Evolutionary conservation across 2,113 vertebrate species (phyloP), one percentile per base, ranked within the genome.

Genomic region (Myotis yumanensis): DNA sequence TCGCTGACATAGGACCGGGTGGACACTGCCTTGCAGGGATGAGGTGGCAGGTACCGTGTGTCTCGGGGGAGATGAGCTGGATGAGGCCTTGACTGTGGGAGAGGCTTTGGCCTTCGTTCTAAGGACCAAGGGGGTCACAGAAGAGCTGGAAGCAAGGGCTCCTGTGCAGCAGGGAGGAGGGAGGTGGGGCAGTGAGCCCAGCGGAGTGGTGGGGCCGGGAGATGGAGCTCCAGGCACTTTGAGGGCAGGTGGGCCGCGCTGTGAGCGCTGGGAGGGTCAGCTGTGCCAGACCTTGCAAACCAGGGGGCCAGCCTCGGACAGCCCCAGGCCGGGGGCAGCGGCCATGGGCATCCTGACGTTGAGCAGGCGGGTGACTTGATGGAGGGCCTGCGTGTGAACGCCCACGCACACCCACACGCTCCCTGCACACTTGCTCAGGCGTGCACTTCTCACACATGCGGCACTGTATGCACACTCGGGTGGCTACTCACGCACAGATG

Each of bases 151-250:
- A 46, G 43, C 52, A 40, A 37, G 62, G 48, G 51, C 32, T 73
- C 11, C 2, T 14, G 79, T 51, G 68, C 16, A 25, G 32, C 52
- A 54, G 35, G 77, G 59, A 72, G 77, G 25, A 46, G 51, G 11
- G 32, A 2, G 5, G 18, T 15, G 35, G 76, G 40, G 18, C 48
- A 40, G 62, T 59, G 94, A 43, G 20, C 59, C 72, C 18, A 51
- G 73, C 52, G 0, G 5, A 30, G 71, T 11, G 15, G 28, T 10
- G 2, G 37, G 40, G 2, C 30, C 1, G 0, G 16, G 32, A 1
- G 7, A 11, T 12, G 68, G 54, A 46, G 23, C 16, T 48, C 46
- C 40, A n/a, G 80, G 62, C 62, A 14, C 40, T 17, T 28, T 1
- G 0, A 23, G 64, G 35, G 17, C 43, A 12, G 4, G 30, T 3